These are phyloP conservation scores for Agonopterix heracliana DNA, from an alignment of 2,888 invertebrate species.

Conservation along the genomic window DNA sequence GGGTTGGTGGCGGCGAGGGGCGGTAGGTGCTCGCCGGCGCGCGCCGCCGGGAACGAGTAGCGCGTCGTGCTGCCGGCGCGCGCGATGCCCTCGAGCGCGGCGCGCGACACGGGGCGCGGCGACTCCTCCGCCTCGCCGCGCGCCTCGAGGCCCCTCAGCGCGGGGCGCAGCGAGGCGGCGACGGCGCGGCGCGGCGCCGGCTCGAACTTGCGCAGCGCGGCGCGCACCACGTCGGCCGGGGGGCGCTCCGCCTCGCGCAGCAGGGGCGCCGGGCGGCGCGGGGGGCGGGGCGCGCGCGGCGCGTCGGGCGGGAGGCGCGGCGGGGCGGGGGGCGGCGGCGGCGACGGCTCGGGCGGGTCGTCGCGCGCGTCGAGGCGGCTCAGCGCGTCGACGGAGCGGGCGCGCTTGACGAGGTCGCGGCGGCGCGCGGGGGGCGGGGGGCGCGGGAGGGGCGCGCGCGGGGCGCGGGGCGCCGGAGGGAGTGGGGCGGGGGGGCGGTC, in stretches of 20 bases:
- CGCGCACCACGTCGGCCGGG: conserved; percentile 92
- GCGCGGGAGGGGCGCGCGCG: conserved; percentile 51
- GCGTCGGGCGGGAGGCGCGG: conserved; percentile 80
- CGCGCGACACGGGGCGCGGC: conserved; percentile 66
- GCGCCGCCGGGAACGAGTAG: conserved; percentile 72
- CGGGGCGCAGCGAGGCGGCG: conserved; percentile 61
- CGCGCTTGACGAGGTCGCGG: conserved; percentile 84
- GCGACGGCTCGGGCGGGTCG: conserved; percentile 61
- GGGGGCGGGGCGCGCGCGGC: conserved; percentile 83
- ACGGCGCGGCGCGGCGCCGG: conserved; percentile 74
- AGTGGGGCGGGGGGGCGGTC: conserved; percentile 55
- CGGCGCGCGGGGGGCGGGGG: conserved; percentile 33
- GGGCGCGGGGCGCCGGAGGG: conserved; percentile 21
- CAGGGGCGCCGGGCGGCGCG: conserved; percentile 76
- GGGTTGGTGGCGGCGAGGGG: conserved; percentile 57
- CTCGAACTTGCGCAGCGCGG: conserved; percentile 90
- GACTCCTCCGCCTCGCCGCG: conserved; percentile 29
- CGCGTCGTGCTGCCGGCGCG: conserved; percentile 81
- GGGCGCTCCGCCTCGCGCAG: conserved; percentile 87
- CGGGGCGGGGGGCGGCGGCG: conserved; percentile 45
- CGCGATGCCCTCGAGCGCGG: conserved; percentile 80
- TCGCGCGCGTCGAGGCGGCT: conserved; percentile 79
- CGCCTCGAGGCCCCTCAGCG: conserved; percentile 49
- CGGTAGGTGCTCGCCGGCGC: conserved; percentile 48
- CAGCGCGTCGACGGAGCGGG: conserved; percentile 90